Evolutionary conservation across 2,888 invertebrate genomes (phyloP).

Genomic region (Tetramorium bicarinatum): DNA sequence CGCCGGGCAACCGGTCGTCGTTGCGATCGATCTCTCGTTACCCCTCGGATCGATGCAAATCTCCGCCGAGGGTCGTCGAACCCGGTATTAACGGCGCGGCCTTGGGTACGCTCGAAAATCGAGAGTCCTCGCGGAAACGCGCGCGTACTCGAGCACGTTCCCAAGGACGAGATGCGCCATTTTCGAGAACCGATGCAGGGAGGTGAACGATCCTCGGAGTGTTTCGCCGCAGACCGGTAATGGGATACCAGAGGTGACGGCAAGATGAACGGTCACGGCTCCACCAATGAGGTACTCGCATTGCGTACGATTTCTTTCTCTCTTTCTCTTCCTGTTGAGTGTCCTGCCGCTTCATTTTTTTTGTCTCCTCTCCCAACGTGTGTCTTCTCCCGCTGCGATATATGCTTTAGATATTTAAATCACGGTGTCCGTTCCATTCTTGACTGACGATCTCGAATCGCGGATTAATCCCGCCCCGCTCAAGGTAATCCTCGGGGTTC

Average conservation of each 20-base stretch:
- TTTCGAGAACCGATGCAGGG: conserved; percentile 77
- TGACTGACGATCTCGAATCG: conserved; percentile 53
- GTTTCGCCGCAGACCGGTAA: conserved; percentile 80
- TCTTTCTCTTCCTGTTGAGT: conserved; percentile 48
- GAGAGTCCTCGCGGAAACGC: conserved; percentile 65
- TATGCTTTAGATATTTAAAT: conserved; percentile 58
- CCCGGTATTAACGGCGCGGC: conserved; percentile 60
- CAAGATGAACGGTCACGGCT: conserved; percentile 85
- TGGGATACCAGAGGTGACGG: conserved; percentile 83
- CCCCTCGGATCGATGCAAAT: conserved; percentile 48
- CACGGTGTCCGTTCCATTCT: conserved; percentile 43
- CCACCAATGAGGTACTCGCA: conserved; percentile 82
- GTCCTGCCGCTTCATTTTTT: conserved; percentile 57
- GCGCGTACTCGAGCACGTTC: conserved; percentile 41
- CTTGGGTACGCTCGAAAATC: conserved; percentile 64
- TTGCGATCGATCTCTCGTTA: conserved; percentile 67
- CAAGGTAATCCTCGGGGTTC: conserved; percentile 50
- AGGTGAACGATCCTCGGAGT: conserved; percentile 79
- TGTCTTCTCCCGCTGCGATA: conserved; percentile 53
- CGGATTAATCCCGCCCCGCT: conserved; percentile 50
- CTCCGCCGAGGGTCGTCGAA: conserved; percentile 67
- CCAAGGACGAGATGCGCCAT: conserved; percentile 73
- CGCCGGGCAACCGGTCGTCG: conserved; percentile 45
- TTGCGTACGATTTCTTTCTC: conserved; percentile 69
- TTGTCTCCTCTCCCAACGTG: conserved; percentile 53